Evolutionary conservation across 2,113 vertebrate species (phyloP), one percentile per base, ranked within the genome.

Genomic region (Antigone vipio): DNA sequence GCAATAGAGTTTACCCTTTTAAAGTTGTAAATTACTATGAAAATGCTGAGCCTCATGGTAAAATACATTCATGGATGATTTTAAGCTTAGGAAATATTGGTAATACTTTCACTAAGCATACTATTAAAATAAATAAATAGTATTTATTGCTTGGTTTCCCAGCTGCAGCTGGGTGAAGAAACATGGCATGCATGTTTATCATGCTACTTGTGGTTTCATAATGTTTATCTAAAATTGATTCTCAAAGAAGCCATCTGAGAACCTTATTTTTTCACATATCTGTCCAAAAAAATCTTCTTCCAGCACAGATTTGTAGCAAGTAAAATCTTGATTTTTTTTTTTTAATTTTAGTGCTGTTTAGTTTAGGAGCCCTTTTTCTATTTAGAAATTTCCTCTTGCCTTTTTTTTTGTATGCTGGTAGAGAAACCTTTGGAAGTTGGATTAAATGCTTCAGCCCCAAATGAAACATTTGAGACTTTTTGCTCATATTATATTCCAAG

Each of bases 71-170:
- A 84, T 81, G 93, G 96, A 96, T 98, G 92, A 95, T 97, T 98
- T 98, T 97, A 97, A 97, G 97, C 97, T 96, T 95, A 92, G 96
- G 77, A 98, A 98, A 98, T 98, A 98, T 96, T 98, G 96, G 97
- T 97, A 98, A 98, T 97, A 97, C 97, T 98, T 98, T 97, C 94
- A 97, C 95, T 98, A 98, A 98, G 97, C 97, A 98, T 98, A 97
- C 96, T 98, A 98, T 98, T 98, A 98, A 98, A 98, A 98, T 98
- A 98, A 98, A 98, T 98, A 98, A 98, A 97, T 97, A 96, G 97
- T 98, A 98, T 98, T 98, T 98, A 98, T 98, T 98, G 97, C 97
- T 97, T 77, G 53, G 80, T 96, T 97, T 97, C 67, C 88, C 82
- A 96, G 98, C 94, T 98, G 90, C 84, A 94, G 81, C 92, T 96